Percentiles rank a stretch among this genome's conserved stretches.
These are phyloP conservation scores for Apodemus sylvaticus DNA, from an alignment of 2,113 vertebrate genomes.

Conservation along the genomic window DNA sequence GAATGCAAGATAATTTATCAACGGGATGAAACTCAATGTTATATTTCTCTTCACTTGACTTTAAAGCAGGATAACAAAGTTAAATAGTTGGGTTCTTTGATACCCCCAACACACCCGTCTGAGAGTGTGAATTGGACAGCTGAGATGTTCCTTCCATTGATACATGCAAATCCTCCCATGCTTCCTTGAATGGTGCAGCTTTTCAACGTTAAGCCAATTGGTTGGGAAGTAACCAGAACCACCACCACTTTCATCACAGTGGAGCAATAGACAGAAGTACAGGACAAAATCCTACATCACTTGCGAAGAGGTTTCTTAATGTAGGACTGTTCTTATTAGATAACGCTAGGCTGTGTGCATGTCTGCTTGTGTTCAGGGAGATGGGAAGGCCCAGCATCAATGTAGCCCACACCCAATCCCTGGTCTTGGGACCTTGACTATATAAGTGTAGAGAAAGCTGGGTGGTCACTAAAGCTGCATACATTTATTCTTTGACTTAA, in stretches of 20 bases:
- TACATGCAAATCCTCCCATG: conserved; percentile 39
- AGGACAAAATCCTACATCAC: neutral
- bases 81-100: neutral
- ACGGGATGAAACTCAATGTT: neutral
- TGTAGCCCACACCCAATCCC: no score
- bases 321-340: neutral
- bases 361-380: neutral
- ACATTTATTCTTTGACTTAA: neutral
- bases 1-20: conserved; percentile 9
- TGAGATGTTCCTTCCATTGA: neutral
- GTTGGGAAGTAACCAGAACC: neutral
- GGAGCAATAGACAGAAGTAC: neutral
- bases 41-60: neutral
- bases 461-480: no score
- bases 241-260: neutral
- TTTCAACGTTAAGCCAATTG: conserved; percentile 12
- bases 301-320: neutral
- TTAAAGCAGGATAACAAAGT: conserved; percentile 24
- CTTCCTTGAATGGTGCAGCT: neutral
- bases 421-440: neutral
- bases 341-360: neutral
- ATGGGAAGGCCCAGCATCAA: neutral
- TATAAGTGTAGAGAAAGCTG: neutral
- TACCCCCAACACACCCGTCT: neutral
- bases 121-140: conserved; percentile 29